A percentile compares a stretch with the other conserved stretches of the same genome.
Conservation (phyloP, 1,140 invertebrate genomes). For the Brachionus sp. region DNA sequence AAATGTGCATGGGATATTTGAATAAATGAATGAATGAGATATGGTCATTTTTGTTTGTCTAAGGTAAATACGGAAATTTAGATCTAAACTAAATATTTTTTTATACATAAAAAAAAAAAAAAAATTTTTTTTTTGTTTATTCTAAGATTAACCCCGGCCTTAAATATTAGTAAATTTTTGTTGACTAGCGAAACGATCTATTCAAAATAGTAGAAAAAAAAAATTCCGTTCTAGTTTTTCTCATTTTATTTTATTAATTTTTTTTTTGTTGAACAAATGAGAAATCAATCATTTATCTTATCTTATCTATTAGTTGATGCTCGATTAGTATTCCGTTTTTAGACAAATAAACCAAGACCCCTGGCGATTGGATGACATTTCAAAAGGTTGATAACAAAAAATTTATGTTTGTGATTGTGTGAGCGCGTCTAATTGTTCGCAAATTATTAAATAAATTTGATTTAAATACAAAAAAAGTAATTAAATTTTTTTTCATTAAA, state of each 20-base stretch:
- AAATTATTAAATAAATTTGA: neutral
- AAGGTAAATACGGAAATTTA: slow-evolving; percentile 39
- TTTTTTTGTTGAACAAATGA: slow-evolving; percentile 2
- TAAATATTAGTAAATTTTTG: slow-evolving; percentile 25
- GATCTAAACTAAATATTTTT: slow-evolving; percentile 40
- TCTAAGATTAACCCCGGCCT: slow-evolving; percentile 23
- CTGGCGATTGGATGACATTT: neutral
- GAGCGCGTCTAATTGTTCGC: neutral
- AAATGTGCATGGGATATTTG: slow-evolving; percentile 20
- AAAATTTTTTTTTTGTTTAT: slow-evolving; percentile 25
- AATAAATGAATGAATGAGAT: neutral
- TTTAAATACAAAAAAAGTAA: neutral
- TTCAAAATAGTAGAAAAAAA: neutral
- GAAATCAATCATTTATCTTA: slow-evolving; percentile 40
- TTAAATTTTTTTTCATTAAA: neutral
- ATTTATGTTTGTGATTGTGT: neutral
- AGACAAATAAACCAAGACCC: neutral
- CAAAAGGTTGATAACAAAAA: neutral
- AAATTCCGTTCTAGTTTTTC: slow-evolving; percentile 2
- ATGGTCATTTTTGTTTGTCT: neutral
- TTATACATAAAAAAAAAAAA: neutral
- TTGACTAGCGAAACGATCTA: neutral
- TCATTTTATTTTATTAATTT: neutral
- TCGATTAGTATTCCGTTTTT: neutral
- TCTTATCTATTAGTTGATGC: slow-evolving; percentile 11